A percentile compares a stretch with the other conserved stretches of the same genome.
phyloP scores from a whole-genome alignment of 2,888 invertebrate species.

The Nephrotoma appendiculata region DNA sequence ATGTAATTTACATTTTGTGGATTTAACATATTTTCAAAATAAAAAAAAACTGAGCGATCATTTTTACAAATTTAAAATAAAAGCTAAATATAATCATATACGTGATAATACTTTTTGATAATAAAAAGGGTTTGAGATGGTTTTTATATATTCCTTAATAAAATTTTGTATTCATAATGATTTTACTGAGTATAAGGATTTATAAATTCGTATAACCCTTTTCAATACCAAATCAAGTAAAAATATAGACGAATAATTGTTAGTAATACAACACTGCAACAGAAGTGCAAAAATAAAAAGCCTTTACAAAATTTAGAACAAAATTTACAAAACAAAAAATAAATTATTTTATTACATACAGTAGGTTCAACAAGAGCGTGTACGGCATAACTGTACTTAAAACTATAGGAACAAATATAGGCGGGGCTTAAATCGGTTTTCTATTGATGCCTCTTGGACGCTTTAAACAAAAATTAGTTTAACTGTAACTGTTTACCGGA shows the following conservation, averaged over 20 bases:
- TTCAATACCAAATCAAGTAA: neutral
- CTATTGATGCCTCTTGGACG: no score
- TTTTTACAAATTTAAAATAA: no score
- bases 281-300: neutral
- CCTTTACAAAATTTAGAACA: neutral
- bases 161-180: neutral
- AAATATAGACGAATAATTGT: no score
- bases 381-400: no score
- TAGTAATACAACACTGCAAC: no score
- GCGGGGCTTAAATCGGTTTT: no score
- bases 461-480: no score
- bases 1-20: neutral
- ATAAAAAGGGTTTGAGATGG: neutral
- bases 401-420: no score
- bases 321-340: neutral
- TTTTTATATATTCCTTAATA: neutral
- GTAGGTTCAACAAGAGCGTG: no score
- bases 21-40: neutral
- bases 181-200: neutral
- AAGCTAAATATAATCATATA: no score
- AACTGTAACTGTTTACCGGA: no score
- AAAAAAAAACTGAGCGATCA: neutral
- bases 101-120: neutral
- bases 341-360: no score
- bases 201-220: neutral